These are phyloP conservation scores for Phalera bucephala DNA, from an alignment of 2,888 invertebrate genomes.

Conservation along the genomic window DNA sequence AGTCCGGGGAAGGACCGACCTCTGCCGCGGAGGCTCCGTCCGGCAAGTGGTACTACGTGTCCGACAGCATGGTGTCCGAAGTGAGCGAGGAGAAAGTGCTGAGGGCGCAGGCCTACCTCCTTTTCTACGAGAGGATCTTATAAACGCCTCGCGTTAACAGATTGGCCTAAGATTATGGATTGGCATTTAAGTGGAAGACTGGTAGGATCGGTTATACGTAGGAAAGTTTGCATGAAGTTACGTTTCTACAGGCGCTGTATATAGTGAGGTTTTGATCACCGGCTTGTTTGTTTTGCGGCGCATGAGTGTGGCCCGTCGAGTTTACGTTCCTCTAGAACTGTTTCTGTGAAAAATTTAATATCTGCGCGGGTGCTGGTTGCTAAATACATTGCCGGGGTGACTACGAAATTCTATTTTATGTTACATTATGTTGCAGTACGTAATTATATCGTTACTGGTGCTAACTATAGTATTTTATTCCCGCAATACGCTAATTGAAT, in stretches of 20 bases:
- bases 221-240: slow-evolving; percentile 31
- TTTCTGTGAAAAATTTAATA: slow-evolving; percentile 30
- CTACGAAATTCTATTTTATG: slow-evolving; percentile 5
- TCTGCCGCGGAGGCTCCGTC: slow-evolving; percentile 70
- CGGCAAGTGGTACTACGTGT: slow-evolving; percentile 96
- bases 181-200: slow-evolving; percentile 74
- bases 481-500: slow-evolving; percentile 3
- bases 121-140: slow-evolving; percentile 97
- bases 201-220: slow-evolving; percentile 41
- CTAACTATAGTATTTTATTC: slow-evolving; percentile 9
- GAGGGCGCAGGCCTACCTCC: slow-evolving; percentile 94
- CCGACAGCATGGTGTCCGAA: slow-evolving; percentile 94
- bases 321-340: slow-evolving; percentile 26
- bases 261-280: slow-evolving; percentile 43
- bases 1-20: slow-evolving; percentile 73
- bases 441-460: slow-evolving; percentile 22
- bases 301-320: slow-evolving; percentile 16
- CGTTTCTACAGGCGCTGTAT: slow-evolving; percentile 47
- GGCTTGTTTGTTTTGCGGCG: slow-evolving; percentile 24
- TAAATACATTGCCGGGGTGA: slow-evolving; percentile 3
- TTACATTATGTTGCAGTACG: slow-evolving; percentile 17
- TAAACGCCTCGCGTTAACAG: slow-evolving; percentile 57
- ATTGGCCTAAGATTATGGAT: slow-evolving; percentile 42
- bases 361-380: slow-evolving; percentile 20
- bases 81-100: slow-evolving; percentile 91